These are phyloP conservation scores for Julus scandinavius DNA, from an alignment of 2,888 invertebrate genomes.

Conservation along the genomic window DNA sequence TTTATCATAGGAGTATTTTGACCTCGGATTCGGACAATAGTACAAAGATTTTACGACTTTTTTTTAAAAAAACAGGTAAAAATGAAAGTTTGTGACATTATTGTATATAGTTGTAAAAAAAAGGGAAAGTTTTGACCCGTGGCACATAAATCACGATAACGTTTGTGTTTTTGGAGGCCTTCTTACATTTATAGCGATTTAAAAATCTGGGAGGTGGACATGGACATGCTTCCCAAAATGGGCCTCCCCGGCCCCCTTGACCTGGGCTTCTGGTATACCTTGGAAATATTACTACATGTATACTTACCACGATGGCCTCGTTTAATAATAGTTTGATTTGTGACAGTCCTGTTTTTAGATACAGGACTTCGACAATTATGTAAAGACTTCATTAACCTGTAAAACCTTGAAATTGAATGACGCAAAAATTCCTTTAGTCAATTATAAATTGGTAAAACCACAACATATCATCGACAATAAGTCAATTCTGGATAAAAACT, in stretches of 20 bases:
- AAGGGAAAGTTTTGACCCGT: slow-evolving; percentile 18
- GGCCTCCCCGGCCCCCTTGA: neutral
- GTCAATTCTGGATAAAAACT: no score
- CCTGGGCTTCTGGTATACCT: neutral
- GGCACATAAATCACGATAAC: neutral
- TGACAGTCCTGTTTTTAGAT: no score
- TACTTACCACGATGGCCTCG: neutral
- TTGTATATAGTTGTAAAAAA: slow-evolving; percentile 1
- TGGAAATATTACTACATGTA: neutral
- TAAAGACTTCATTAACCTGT: no score
- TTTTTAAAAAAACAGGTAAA: neutral
- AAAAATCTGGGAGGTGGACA: neutral
- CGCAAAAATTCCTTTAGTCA: no score
- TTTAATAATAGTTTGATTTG: no score
- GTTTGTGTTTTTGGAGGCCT: neutral
- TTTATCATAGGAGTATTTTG: neutral
- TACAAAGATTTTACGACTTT: neutral
- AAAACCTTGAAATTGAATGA: no score
- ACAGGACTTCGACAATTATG: no score
- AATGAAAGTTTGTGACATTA: slow-evolving; percentile 38
- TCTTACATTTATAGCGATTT: neutral
- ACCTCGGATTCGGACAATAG: neutral
- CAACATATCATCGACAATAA: no score
- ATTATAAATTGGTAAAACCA: no score
- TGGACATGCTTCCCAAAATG: neutral